A percentile compares a stretch with the other conserved stretches of the same genome.
Conservation (phyloP, 2,113 vertebrate species). For the Arenaria interpres region DNA sequence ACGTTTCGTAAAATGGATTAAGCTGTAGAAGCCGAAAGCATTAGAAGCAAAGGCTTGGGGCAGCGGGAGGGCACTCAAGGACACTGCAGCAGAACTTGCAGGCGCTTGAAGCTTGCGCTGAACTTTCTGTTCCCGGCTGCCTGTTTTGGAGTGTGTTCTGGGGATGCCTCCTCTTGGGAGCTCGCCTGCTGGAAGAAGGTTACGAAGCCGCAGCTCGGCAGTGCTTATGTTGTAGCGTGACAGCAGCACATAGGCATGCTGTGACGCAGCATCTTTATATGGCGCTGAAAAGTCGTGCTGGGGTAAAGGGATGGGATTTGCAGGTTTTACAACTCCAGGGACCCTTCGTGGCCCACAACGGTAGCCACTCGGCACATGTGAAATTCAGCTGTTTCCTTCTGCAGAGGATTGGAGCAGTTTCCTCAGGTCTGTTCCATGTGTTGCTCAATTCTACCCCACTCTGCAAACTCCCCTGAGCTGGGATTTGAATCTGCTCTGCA, state of each 20-base stretch:
- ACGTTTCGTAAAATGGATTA: neutral
- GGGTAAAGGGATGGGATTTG: neutral
- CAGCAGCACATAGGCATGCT: neutral
- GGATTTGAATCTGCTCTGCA: neutral
- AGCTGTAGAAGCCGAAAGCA: neutral
- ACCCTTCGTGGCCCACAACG: neutral
- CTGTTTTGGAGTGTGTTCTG: slow-evolving; percentile 39
- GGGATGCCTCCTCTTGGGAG: slow-evolving; percentile 48
- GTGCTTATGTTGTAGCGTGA: neutral
- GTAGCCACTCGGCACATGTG: neutral
- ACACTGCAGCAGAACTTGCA: slow-evolving; percentile 52
- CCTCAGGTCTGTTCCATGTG: neutral
- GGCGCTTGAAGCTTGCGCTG: neutral
- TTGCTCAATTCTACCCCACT: neutral
- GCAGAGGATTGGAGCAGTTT: neutral
- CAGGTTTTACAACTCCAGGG: neutral
- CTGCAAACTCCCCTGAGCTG: neutral
- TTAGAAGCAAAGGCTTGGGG: slow-evolving; percentile 4
- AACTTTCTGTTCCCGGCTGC: slow-evolving; percentile 61
- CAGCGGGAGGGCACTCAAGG: slow-evolving; percentile 62
- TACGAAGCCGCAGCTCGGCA: neutral
- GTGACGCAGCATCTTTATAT: neutral
- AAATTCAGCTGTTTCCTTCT: neutral
- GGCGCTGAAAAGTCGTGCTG: neutral
- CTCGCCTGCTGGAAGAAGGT: neutral